Conservation (phyloP, 1,140 invertebrate genomes). For the Drosophila kohkoa region DNA sequence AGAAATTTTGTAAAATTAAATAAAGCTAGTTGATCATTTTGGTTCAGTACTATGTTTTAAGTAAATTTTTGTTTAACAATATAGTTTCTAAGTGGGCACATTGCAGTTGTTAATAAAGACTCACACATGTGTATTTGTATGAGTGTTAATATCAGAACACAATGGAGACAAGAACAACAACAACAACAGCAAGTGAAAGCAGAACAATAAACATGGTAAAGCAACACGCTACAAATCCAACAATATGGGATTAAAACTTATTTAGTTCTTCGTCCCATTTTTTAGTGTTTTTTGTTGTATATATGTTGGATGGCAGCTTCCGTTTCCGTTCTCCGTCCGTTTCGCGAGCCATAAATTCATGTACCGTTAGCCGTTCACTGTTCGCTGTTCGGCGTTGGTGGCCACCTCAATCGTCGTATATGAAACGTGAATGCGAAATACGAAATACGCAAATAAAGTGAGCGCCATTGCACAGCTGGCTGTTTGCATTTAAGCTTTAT, state of each 20-base stretch:
- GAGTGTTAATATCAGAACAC: background rate
- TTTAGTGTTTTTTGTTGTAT: constrained; percentile 20
- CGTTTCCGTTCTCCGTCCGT: constrained; percentile 7
- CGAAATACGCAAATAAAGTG: constrained; percentile 76
- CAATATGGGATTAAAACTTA: constrained; percentile 79
- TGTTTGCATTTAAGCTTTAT: constrained; percentile 75
- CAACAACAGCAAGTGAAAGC: background rate
- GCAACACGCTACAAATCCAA: constrained; percentile 61
- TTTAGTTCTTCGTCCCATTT: constrained; percentile 57
- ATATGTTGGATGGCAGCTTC: constrained; percentile 7
- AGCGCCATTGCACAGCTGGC: constrained; percentile 65
- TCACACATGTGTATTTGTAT: constrained; percentile 9
- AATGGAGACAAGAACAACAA: constrained; percentile 10
- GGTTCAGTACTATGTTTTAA: no score
- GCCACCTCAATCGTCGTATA: constrained; percentile 43
- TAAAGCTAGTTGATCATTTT: no score
- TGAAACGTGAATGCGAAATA: constrained; percentile 51
- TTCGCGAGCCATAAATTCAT: constrained; percentile 63
- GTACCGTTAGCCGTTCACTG: constrained; percentile 19
- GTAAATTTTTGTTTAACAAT: no score
- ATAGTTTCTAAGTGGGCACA: no score
- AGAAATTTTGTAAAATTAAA: no score
- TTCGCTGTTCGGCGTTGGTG: constrained; percentile 15
- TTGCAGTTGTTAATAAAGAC: no score
- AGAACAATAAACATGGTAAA: constrained; percentile 25